Percentiles rank a stretch among this genome's conserved stretches.
These are phyloP conservation scores for Phymorhynchus buccinoides DNA, from an alignment of 1,140 invertebrate species.

Conservation along the genomic window DNA sequence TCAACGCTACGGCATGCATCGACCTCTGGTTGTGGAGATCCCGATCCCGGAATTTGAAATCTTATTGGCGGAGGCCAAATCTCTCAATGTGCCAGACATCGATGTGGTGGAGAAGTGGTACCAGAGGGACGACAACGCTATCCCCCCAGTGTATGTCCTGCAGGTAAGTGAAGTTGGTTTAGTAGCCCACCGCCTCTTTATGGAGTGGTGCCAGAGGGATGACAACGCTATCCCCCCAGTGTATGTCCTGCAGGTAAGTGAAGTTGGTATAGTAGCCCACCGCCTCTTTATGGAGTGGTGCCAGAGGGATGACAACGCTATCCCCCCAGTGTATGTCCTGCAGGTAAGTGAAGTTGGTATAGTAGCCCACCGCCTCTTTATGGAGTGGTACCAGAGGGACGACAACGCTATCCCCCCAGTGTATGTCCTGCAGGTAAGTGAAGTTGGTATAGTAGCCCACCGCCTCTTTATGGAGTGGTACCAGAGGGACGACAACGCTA, in stretches of 20 bases:
- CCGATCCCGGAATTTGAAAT: constrained; percentile 56
- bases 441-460: too few species aligned
- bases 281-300: too few species aligned
- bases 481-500: too few species aligned
- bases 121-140: constrained; percentile 88
- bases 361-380: too few species aligned
- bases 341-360: constrained; percentile 77
- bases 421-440: too few species aligned
- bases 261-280: too few species aligned
- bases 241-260: constrained; percentile 84
- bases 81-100: constrained; percentile 78
- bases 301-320: constrained; percentile 88
- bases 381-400: too few species aligned
- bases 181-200: too few species aligned
- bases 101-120: constrained; percentile 93
- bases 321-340: constrained; percentile 88
- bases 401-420: too few species aligned
- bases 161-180: constrained; percentile 75
- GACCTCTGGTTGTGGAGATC: constrained; percentile 61
- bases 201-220: constrained; percentile 97
- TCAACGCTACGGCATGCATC: constrained; percentile 67
- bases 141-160: constrained; percentile 88
- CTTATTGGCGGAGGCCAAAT: constrained; percentile 48
- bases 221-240: constrained; percentile 85
- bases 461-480: too few species aligned